Conservation (phyloP, 2,888 invertebrate species). For the Zhuqinia jingwanae region DNA sequence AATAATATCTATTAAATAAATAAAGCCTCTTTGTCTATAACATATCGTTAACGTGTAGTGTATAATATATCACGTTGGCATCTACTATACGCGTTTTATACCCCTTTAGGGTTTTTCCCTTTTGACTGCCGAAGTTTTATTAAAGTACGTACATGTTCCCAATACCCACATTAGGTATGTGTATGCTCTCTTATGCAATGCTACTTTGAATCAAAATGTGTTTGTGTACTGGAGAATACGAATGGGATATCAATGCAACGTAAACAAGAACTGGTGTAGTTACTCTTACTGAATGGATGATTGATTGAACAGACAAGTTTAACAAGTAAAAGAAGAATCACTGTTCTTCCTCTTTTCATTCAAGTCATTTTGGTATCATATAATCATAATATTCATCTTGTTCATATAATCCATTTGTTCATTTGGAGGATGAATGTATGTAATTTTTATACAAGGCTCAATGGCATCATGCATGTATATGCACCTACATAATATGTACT, state of each 20-base stretch:
- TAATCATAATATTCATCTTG: too few relatives aligned
- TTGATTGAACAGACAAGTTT: constrained; percentile 60
- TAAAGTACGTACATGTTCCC: not conserved
- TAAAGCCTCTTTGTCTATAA: constrained; percentile 44
- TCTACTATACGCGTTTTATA: not conserved
- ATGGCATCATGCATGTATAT: too few relatives aligned
- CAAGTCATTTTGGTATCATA: constrained; percentile 19
- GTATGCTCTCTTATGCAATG: not conserved
- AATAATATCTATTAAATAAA: constrained; percentile 48
- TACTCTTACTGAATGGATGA: constrained; percentile 57
- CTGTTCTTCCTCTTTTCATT: constrained; percentile 44
- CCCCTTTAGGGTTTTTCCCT: constrained; percentile 27
- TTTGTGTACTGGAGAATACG: constrained; percentile 10
- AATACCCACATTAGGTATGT: not conserved
- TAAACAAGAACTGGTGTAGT: too few relatives aligned
- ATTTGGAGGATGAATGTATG: not conserved
- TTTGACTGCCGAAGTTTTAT: constrained; percentile 37
- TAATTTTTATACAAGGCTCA: constrained; percentile 15
- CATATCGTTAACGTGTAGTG: not conserved
- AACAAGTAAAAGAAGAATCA: constrained; percentile 38
- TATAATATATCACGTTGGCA: not conserved
- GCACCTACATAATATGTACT: too few relatives aligned
- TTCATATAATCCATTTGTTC: too few relatives aligned
- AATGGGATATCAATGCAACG: too few relatives aligned
- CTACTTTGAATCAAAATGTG: constrained; percentile 9